Base-by-base conservation (phyloP, 2,113 vertebrate species). In the Hippocampus mohnikei region DNA sequence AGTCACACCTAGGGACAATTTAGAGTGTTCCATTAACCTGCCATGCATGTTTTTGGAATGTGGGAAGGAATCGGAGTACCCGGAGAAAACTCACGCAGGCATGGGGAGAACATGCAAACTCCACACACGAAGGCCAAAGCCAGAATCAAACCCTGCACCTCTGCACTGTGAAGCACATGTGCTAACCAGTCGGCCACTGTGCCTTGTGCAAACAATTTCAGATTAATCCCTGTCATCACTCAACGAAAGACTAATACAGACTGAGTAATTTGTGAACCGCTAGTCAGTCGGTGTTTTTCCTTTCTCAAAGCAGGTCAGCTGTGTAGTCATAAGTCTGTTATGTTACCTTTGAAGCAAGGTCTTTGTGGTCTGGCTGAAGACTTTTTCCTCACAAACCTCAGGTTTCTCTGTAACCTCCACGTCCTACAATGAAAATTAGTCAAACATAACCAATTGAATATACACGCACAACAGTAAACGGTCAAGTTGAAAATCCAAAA, bases 291-390 rank as follows among this genome's bases (percentile, higher is more conserved):
- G 37, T 67, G 64, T 72, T 64, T 37, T 29, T 75, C 10, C n/a
- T 12, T 76, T 59, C 70, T 72, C 65, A 76, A 44, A 15, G 59
- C 46, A 11, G 15, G 11, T 56, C 3, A 46, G 13, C 15, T 46
- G 1, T 42, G 29, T n/a, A n/a, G n/a, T 33, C 33, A 37, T 13
- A 44, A 48, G 72, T 50, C 50, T 16, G 60, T 48, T 89, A 93
- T 16, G 60, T 48, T 89, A 94, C 93, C 90, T 93, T 76, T 92
- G 84, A 78, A 91, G 79, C 65, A 94, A 84, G 0, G 76, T 79
- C 78, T 90, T 88, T 50, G 92, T 88, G 66, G 92, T 92, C 72
- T 92, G 68, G 76, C 91, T 92, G 81, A 94, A 94, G 40, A 72
- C 88, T 79, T 94, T 93, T 65, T 93, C 91, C 61, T 91, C 91